Percentiles rank a stretch among this genome's conserved stretches.
phyloP scores from a whole-genome alignment of 2,888 invertebrate species.

The Imbricaverruca yamaguchii region DNA sequence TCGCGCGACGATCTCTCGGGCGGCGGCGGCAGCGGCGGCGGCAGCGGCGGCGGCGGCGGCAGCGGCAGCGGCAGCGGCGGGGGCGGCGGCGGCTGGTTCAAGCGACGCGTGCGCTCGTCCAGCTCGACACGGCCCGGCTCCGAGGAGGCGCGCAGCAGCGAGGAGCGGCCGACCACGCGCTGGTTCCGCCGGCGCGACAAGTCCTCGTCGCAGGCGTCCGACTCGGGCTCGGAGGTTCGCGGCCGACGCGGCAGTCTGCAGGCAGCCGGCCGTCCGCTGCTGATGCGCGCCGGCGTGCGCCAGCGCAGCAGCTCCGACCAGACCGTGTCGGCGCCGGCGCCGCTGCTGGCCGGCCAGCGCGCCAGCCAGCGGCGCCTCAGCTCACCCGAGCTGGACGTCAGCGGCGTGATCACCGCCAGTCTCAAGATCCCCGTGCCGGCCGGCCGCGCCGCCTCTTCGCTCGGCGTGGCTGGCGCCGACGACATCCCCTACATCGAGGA shows the following conservation, averaged over 20 bases:
- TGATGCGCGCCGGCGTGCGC: constrained; percentile 11
- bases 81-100: constrained; percentile 33
- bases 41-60: constrained; percentile 22
- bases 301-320: constrained; percentile 28
- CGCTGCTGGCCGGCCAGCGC: constrained; percentile 11
- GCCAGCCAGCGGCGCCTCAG: constrained; percentile 35
- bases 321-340: constrained; percentile 32
- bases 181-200: constrained; percentile 50
- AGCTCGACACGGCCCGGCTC: constrained; percentile 25
- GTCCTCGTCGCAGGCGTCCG: constrained; percentile 40
- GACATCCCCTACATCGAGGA: constrained; percentile 65
- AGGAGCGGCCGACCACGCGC: constrained; percentile 39
- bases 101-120: constrained; percentile 32
- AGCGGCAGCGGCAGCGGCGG: constrained; percentile 27
- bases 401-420: constrained; percentile 64
- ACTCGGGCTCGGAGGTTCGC: constrained; percentile 12
- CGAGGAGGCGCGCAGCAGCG: constrained; percentile 36
- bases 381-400: constrained; percentile 35
- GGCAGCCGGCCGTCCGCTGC: neutral
- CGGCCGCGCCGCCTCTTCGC: constrained; percentile 44
- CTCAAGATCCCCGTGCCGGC: constrained; percentile 61
- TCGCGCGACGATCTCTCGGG: neutral
- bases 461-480: constrained; percentile 38
- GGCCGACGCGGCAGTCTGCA: constrained; percentile 22
- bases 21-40: constrained; percentile 26